These are phyloP conservation scores for Urocyon cinereoargenteus DNA, from an alignment of 2,797 vertebrate species.

Conservation along the genomic window DNA sequence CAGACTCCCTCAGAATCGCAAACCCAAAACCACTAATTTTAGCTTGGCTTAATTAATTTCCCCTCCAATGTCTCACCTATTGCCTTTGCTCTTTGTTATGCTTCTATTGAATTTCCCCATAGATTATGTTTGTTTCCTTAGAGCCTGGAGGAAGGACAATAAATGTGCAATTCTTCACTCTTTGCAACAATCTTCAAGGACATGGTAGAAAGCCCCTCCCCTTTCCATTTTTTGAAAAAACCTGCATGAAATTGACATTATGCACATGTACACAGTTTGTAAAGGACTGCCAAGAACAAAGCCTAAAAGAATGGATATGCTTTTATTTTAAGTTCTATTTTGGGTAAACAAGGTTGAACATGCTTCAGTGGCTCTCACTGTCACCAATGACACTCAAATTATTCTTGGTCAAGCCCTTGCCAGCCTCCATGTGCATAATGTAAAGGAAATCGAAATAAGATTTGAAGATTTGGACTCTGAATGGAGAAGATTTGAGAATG, in stretches of 20 bases:
- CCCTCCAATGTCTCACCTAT: conserved; percentile 81
- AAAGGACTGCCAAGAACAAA: not conserved
- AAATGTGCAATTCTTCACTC: not conserved
- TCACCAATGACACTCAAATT: not conserved
- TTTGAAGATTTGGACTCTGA: not conserved
- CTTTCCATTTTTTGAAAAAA: conserved; percentile 41
- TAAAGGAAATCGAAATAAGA: not conserved
- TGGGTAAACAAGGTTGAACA: conserved; percentile 40
- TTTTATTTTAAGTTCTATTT: conserved; percentile 46
- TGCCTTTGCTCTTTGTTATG: conserved; percentile 62
- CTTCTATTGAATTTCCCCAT: conserved; percentile 37
- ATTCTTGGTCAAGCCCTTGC: not conserved
- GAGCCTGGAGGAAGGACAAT: conserved; percentile 44
- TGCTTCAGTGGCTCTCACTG: not conserved
- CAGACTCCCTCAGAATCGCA: conserved; percentile 80
- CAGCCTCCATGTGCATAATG: not conserved
- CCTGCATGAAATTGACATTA: not conserved
- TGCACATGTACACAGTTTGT: not conserved
- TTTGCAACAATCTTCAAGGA: conserved; percentile 30
- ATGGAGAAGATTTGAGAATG: not conserved
- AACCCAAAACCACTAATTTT: conserved; percentile 83
- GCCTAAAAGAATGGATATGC: not conserved
- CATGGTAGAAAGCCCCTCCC: not conserved
- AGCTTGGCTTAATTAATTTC: conserved; percentile 86
- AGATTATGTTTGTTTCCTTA: conserved; percentile 56